Evolutionary conservation across 92 coral and sea anemone genomes (phyloP), one percentile per base, ranked within the genome.

Genomic region (Phenganax stokvisi): DNA sequence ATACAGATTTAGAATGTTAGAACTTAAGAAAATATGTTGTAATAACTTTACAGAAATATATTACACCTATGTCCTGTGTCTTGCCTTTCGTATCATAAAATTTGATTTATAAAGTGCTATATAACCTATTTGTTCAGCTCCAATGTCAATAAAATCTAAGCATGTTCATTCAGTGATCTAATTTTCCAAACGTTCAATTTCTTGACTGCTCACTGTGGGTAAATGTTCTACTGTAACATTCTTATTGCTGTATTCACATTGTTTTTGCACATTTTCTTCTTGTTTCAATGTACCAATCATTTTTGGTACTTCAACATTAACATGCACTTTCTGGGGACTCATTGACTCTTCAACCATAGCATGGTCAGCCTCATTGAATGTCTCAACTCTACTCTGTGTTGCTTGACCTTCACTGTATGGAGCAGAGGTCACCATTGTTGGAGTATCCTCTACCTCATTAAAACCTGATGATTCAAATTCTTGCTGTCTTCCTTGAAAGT

Each of bases 381-480:
- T 73, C n/a, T 30, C 20, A 51, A 73, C 61, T 13, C 60, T 73
- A 15, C 27, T 5, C 70, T 68, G 73, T 30, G 53, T 16, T 37
- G 47, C 73, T 30, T 10, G 10, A n/a, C 54, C 54, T 37, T 68
- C 16, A 16, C 30, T 31, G 12, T 54, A 54, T 51, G 71, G 17
- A 2, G 59, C 62, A 7, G 62, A 53, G 37, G 9, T 64, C 20
- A 79, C 83, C 83, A 79, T 79, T 0, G 83, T 79, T 44, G 83
- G 83, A 51, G 20, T 25, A 12, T 53, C 73, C 20, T 68, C 73
- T 6, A 68, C 15, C 6, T 11, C 62, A 16, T 17, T 12, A 63
- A 55, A 30, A 63, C 74, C 17, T 7, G 54, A 52, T 3, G 55
- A 6, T 16, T 54, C 83, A 52, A 6, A 44, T 1, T 79, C 59